A percentile compares a stretch with the other conserved stretches of the same genome.
These are phyloP conservation scores for Natrix natrix DNA, from an alignment of 2,797 vertebrate genomes.

Conservation along the genomic window DNA sequence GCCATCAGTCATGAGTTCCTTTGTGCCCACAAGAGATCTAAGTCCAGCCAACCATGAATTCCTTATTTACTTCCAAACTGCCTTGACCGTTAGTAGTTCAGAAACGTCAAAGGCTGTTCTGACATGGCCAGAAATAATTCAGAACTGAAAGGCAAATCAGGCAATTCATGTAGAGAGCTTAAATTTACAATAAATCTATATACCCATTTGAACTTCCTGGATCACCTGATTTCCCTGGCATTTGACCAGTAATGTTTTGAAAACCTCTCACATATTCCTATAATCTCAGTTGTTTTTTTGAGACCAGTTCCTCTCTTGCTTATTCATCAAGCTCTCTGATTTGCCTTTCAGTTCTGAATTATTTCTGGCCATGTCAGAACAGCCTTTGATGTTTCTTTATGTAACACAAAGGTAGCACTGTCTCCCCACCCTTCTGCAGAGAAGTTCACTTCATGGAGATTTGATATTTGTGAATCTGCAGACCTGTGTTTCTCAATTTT, in stretches of 20 bases:
- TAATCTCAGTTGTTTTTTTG: neutral
- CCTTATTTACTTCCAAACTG: neutral
- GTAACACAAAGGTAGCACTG: neutral
- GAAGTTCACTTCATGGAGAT: neutral
- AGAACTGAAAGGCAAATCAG: neutral
- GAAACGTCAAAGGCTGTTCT: neutral
- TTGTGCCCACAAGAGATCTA: neutral
- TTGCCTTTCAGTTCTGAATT: neutral
- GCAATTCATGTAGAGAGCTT: neutral
- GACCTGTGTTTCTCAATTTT: neutral
- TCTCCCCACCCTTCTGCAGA: neutral
- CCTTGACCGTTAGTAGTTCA: neutral
- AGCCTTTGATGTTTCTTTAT: neutral
- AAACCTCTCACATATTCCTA: neutral
- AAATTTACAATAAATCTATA: neutral
- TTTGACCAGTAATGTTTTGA: neutral
- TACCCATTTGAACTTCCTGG: neutral
- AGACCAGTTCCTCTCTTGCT: neutral
- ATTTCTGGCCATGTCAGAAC: neutral
- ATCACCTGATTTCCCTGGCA: neutral
- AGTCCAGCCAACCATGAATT: neutral
- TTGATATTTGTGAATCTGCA: neutral
- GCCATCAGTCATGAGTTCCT: neutral
- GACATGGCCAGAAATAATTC: neutral
- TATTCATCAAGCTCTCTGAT: neutral